These are phyloP conservation scores for Watsonalla cultraria DNA, from an alignment of 2,888 invertebrate genomes.

Conservation along the genomic window DNA sequence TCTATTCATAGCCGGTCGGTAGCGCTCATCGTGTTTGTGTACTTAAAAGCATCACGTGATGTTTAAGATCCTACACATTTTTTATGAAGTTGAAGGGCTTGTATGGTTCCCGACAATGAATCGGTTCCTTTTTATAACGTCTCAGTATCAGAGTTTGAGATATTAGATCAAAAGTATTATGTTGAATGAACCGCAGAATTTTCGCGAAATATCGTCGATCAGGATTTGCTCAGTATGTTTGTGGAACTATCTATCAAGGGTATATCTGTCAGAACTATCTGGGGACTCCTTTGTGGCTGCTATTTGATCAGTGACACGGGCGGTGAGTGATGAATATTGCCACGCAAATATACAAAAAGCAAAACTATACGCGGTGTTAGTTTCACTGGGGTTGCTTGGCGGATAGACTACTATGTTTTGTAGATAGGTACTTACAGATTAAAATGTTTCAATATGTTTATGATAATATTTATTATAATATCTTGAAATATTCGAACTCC, in stretches of 20 bases:
- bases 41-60: conserved; percentile 46
- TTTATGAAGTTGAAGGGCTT: conserved; percentile 23
- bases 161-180: conserved; percentile 9
- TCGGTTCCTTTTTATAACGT: conserved; percentile 7
- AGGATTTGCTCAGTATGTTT: conserved; percentile 51
- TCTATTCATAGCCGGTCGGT: conserved; percentile 57
- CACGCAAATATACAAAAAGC: conserved; percentile 77
- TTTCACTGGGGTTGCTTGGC: conserved; percentile 63
- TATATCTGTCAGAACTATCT: conserved; percentile 71
- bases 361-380: conserved; percentile 73
- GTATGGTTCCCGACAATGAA: conserved; percentile 8
- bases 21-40: conserved; percentile 48
- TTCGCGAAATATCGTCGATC: conserved; percentile 35
- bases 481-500: too few relatives aligned
- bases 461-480: too few relatives aligned
- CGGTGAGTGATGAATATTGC: conserved; percentile 78
- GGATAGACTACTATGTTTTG: conserved; percentile 30
- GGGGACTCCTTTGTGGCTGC: conserved; percentile 71
- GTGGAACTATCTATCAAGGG: conserved; percentile 65
- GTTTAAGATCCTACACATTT: conserved; percentile 27
- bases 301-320: conserved; percentile 76
- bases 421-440: conserved; percentile 22
- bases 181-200: conserved; percentile 16
- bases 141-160: background rate
- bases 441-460: too few relatives aligned